Evolutionary conservation across 2,797 vertebrate species (phyloP).

Genomic region (Crotalus adamanteus): DNA sequence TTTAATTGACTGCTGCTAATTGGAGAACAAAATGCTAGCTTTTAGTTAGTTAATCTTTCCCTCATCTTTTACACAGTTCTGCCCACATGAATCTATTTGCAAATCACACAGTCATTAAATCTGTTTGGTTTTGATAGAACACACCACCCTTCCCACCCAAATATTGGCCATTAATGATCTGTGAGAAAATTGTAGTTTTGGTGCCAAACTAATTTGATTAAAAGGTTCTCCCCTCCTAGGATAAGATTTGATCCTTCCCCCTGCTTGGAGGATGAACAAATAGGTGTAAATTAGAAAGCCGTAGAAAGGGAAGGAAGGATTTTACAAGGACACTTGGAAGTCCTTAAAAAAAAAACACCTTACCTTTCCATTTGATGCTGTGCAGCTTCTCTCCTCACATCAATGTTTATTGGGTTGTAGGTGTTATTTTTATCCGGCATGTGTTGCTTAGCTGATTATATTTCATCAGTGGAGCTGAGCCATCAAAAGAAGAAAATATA

Average conservation of each 20-base stretch:
- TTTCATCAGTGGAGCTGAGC: background rate
- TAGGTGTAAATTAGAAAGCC: background rate
- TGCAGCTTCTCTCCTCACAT: background rate
- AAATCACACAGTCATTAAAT: slow-evolving; percentile 32
- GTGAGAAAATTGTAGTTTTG: slow-evolving; percentile 14
- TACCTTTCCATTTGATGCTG: background rate
- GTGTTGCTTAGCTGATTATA: background rate
- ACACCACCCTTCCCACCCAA: slow-evolving; percentile 32
- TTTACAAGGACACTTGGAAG: background rate
- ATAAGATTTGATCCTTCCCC: background rate
- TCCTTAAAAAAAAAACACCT: background rate
- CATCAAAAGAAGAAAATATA: background rate
- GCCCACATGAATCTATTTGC: slow-evolving; percentile 52
- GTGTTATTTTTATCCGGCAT: background rate
- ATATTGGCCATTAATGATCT: slow-evolving; percentile 58
- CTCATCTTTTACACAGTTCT: slow-evolving; percentile 1
- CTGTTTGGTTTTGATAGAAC: slow-evolving; percentile 49
- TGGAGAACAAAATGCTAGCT: background rate
- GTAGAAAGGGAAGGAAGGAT: background rate
- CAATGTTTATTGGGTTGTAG: background rate
- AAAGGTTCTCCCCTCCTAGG: slow-evolving; percentile 37
- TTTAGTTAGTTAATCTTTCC: background rate
- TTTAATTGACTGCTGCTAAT: background rate
- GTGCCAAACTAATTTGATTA: slow-evolving; percentile 57
- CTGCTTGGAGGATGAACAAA: background rate